Percentiles rank a stretch among this genome's conserved stretches.
Conservation (phyloP, 2,888 invertebrate species). For the Synergus japonicus region DNA sequence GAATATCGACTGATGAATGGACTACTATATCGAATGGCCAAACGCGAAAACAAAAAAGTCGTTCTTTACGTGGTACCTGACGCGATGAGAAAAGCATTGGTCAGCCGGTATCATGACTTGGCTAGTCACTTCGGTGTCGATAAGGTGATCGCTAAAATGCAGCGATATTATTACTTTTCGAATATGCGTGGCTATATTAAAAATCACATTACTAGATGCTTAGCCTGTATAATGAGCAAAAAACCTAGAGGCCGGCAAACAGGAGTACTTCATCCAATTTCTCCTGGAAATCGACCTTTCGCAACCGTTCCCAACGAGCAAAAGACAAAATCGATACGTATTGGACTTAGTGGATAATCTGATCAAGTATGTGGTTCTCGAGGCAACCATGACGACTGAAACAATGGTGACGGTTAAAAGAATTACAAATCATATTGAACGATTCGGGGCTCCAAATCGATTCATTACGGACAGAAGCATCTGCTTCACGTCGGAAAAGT, state of each 20-base stretch:
- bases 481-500: constrained; percentile 27
- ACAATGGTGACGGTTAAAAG: too few relatives aligned
- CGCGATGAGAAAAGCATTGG: constrained; percentile 37
- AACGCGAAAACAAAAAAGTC: too few relatives aligned
- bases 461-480: constrained; percentile 50
- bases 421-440: not conserved
- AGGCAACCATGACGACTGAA: not conserved
- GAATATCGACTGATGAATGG: too few relatives aligned
- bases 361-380: constrained; percentile 27
- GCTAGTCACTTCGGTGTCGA: constrained; percentile 53
- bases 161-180: constrained; percentile 54
- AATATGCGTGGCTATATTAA: constrained; percentile 52
- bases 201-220: constrained; percentile 53
- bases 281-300: constrained; percentile 57
- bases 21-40: too few relatives aligned
- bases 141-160: constrained; percentile 11
- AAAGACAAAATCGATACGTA: constrained; percentile 38
- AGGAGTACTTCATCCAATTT: constrained; percentile 53
- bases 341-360: constrained; percentile 37
- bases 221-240: constrained; percentile 56
- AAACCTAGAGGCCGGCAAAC: not conserved
- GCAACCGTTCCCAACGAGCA: constrained; percentile 51
- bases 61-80: constrained; percentile 28
- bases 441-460: constrained; percentile 38
- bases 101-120: constrained; percentile 51